A percentile compares a stretch with the other conserved stretches of the same genome.
Conservation (phyloP, 2,888 invertebrate species). For the Alsophila aescularia region DNA sequence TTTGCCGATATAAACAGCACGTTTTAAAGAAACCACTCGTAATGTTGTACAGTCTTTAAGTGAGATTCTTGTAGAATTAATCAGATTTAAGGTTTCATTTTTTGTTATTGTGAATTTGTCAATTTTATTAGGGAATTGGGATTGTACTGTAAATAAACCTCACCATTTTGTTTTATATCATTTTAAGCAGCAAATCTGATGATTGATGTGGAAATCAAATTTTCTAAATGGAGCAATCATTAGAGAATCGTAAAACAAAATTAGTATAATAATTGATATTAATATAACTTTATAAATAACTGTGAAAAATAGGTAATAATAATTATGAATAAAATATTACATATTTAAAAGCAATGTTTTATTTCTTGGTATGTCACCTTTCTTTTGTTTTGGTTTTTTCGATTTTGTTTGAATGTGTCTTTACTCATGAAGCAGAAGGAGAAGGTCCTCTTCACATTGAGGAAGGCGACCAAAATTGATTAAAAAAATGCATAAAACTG, state of each 20-base stretch:
- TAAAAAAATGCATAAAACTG: too few species aligned
- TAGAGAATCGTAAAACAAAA: slow-evolving; percentile 82
- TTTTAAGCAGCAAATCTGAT: slow-evolving; percentile 76
- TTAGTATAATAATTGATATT: slow-evolving; percentile 85
- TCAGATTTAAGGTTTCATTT: slow-evolving; percentile 77
- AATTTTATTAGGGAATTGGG: slow-evolving; percentile 89
- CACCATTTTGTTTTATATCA: slow-evolving; percentile 81
- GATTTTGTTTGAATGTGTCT: too few species aligned
- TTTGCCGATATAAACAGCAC: slow-evolving; percentile 70
- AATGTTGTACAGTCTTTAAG: slow-evolving; percentile 83
- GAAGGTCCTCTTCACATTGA: too few species aligned
- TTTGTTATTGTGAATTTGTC: slow-evolving; percentile 88
- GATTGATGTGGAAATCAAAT: slow-evolving; percentile 83
- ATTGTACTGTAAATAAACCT: slow-evolving; percentile 86
- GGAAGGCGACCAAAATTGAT: too few species aligned
- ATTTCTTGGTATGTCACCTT: too few species aligned
- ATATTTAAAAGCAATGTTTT: slow-evolving; percentile 77
- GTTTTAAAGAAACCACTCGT: slow-evolving; percentile 82
- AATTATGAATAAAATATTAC: slow-evolving; percentile 85
- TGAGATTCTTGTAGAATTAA: slow-evolving; percentile 80
- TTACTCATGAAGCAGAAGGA: too few species aligned
- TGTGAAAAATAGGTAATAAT: slow-evolving; percentile 85
- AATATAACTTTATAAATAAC: slow-evolving; percentile 86
- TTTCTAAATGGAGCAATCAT: slow-evolving; percentile 84
- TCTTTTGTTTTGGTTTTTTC: too few species aligned